Conservation (phyloP, 2,113 vertebrate species). For the Nicator chloris region DNA sequence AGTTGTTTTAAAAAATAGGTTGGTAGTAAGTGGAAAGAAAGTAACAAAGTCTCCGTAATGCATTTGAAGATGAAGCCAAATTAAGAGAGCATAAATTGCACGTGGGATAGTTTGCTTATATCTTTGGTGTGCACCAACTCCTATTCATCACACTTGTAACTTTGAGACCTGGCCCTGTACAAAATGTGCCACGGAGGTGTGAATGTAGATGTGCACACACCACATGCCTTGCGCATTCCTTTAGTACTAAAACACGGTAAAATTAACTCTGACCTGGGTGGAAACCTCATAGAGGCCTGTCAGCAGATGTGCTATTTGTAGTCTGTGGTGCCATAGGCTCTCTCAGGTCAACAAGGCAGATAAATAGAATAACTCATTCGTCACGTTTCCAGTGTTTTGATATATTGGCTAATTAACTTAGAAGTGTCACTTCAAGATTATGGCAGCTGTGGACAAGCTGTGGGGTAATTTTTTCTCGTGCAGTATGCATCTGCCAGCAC, state of each 20-base stretch:
- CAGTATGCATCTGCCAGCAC: background rate
- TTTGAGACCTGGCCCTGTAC: background rate
- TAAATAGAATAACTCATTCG: background rate
- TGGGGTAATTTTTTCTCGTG: accelerated
- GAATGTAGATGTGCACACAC: background rate
- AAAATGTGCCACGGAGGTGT: background rate
- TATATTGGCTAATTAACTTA: background rate
- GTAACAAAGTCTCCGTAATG: background rate
- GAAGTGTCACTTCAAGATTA: background rate
- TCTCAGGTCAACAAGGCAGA: background rate
- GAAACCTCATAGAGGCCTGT: background rate
- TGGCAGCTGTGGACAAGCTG: background rate
- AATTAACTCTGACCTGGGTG: background rate
- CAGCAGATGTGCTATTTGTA: background rate
- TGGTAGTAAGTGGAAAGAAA: background rate
- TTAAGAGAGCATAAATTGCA: background rate
- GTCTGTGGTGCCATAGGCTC: background rate
- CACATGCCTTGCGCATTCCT: background rate
- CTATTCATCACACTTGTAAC: background rate
- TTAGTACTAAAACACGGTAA: background rate
- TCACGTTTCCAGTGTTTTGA: background rate
- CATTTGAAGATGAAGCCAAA: background rate
- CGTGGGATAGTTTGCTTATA: background rate
- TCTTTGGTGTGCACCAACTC: background rate
- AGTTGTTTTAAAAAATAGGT: background rate